phyloP scores from a whole-genome alignment of 2,797 vertebrate genomes.

The Eupleurogrammus muticus region DNA sequence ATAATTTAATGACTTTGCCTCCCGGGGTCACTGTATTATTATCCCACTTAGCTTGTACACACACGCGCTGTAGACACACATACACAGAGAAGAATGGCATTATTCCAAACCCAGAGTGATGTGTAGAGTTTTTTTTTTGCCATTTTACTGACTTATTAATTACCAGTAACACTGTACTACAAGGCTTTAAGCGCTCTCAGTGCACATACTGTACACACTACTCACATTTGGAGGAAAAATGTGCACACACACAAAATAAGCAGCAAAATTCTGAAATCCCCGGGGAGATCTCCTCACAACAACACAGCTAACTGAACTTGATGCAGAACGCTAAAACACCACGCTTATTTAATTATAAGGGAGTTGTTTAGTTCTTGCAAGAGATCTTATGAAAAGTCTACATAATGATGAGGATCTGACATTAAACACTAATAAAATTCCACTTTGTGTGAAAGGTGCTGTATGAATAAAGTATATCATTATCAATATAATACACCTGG shows the following conservation, averaged over 20 bases:
- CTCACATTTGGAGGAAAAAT: slow-evolving; percentile 14
- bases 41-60: slow-evolving; percentile 72
- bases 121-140: slow-evolving; percentile 71
- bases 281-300: too few species aligned
- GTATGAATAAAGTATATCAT: too few species aligned
- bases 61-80: slow-evolving; percentile 28
- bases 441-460: too few species aligned
- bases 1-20: slow-evolving; percentile 98
- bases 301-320: too few species aligned
- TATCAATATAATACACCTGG: too few species aligned
- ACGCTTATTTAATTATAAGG: too few species aligned
- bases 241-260: not conserved
- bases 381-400: too few species aligned
- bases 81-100: slow-evolving; percentile 57
- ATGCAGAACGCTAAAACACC: too few species aligned
- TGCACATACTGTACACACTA: slow-evolving; percentile 22
- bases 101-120: slow-evolving; percentile 67
- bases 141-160: slow-evolving; percentile 81
- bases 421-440: too few species aligned
- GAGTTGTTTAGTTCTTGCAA: too few species aligned
- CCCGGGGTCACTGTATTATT: slow-evolving; percentile 87
- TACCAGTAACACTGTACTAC: slow-evolving; percentile 74
- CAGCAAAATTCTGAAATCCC: too few species aligned
- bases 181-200: slow-evolving; percentile 66
- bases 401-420: too few species aligned